Evolutionary conservation across 2,888 invertebrate species (phyloP), one percentile per base, ranked within the genome.

Genomic region (Pseudolycoriella hygida): DNA sequence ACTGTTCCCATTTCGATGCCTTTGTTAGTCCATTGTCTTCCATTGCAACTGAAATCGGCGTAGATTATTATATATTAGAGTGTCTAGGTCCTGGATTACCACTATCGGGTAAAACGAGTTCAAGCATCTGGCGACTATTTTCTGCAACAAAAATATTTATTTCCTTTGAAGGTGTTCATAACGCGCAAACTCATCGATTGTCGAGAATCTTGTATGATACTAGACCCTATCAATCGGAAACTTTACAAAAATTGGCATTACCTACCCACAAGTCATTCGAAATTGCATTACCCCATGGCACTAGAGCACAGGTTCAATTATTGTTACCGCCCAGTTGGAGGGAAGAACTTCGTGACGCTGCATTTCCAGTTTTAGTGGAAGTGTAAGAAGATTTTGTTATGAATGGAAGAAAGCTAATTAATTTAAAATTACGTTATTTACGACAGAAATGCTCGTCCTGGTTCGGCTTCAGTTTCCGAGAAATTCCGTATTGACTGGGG

Each of bases 81-180:
- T 94, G 94, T 65, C 80, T 83, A 55, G 93, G 93, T n/a, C 92
- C 90, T 39, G 87, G 86, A 49, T 75, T 90, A 51, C 92, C 93
- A 49, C 72, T 86, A 54, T 84, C 84, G 40, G 85, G 65, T 48
- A 43, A 14, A 17, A 39, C 10, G 4, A 11, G 4, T 37, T n/a
- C 6, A n/a, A 10, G n/a, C 6, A 30, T 30, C 8, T 34, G 34
- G 15, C 4, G 11, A 10, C 11, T 34, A 12, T 4, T 8, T 34
- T 12, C 12, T 4, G n/a, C n/a, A 4, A 12, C n/a, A 34, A 34
- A 14, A 15, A 15, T 3, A 39, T 15, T 10, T 6, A 6, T 15
- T 39, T 17, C 2, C 4, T 39, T 39, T 17, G 3, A 15, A 39
- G 39, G 39, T 17, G 40, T 40, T 18, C 40, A 40, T 19, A 40